Base-by-base conservation (phyloP, 2,113 vertebrate genomes). In the Sinocyclocheilus rhinocerous region DNA sequence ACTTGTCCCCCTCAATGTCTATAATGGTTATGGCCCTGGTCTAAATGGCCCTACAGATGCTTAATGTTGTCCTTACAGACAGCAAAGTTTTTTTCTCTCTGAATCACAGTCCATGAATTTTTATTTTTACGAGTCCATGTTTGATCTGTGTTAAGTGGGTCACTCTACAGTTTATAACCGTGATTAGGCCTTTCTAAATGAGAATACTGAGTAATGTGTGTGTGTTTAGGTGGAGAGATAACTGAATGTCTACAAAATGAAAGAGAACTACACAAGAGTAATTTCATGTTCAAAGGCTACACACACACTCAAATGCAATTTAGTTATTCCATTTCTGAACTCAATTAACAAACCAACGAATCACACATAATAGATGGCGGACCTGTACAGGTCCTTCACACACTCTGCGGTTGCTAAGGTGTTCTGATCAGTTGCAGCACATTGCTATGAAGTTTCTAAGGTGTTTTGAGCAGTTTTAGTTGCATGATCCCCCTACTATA, bases 191-290 rank as follows among this genome's bases (percentile, higher is more conserved):
- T 10, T 81, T 59, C 36, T 50, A 83, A 83, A 78, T 20, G 76
- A 84, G 57, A 57, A 85, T 12, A 77, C 22, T 76, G 76, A 86
- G 76, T 67, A 79, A 86, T 78, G 79, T 33, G 84, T 83, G 29
- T 39, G 63, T 55, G 80, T 59, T 48, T 75, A 75, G 78, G 78
- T 76, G 63, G 48, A 84, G 50, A 52, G 76, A 73, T 70, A 72
- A 55, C 76, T 86, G 52, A 75, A 86, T 79, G 84, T 81, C 76
- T 80, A 52, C 39, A 52, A 85, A 83, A 83, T 83, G 73, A 85
- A 85, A 85, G 26, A 59, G 39, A 69, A 50, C 67, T 76, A 59
- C 79, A 85, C 24, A 18, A 76, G 50, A 78, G 84, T 75, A 73
- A 86, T 84, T 86, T 80, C 48, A 76, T 76, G 73, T 85, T 82